These are phyloP conservation scores for Prionailurus bengalensis DNA, from an alignment of 2,113 vertebrate species.

Conservation along the genomic window DNA sequence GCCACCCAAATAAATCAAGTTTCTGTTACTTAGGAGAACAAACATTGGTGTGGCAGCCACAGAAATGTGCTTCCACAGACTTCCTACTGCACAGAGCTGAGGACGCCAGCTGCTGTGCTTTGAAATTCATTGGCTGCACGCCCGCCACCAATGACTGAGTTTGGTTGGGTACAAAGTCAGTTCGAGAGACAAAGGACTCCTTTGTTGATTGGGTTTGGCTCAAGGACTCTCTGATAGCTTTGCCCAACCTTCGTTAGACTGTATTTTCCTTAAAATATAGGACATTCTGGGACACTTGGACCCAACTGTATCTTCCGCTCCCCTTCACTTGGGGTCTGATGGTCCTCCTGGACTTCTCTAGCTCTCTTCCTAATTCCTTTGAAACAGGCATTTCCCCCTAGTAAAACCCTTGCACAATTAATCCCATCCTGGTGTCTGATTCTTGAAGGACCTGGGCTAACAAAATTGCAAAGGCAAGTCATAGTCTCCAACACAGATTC, in stretches of 20 bases:
- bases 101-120: not conserved
- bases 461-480: not conserved
- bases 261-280: not conserved
- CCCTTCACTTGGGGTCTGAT: not conserved
- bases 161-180: not conserved
- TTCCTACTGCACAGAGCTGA: not conserved
- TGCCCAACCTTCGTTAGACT: not conserved
- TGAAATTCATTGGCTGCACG: not conserved
- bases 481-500: not conserved
- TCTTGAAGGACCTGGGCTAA: not conserved
- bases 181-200: constrained; percentile 1
- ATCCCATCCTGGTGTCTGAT: not conserved
- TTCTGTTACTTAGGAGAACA: not conserved
- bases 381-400: not conserved
- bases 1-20: constrained; percentile 23
- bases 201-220: not conserved
- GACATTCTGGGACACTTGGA: not conserved
- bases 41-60: not conserved
- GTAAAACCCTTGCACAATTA: not conserved
- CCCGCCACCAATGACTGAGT: not conserved
- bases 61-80: not conserved
- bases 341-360: not conserved
- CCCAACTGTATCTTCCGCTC: not conserved
- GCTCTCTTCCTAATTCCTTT: not conserved
- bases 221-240: not conserved